Conservation (phyloP, 2,113 vertebrate genomes). For the Coturnix japonica region DNA sequence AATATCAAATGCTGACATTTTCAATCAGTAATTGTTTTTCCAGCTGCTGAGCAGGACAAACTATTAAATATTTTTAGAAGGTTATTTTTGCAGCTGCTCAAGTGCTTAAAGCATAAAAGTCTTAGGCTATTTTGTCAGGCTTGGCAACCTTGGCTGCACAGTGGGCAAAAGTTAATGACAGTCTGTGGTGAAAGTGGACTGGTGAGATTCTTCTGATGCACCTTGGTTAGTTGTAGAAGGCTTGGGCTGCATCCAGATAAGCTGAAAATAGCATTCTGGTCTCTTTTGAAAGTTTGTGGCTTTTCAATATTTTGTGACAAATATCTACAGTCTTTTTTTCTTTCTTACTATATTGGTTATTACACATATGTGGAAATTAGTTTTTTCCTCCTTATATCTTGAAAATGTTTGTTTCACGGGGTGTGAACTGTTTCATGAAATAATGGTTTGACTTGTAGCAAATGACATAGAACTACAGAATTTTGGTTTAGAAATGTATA, state of each 20-base stretch:
- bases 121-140: constrained; percentile 14
- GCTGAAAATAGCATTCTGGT: constrained; percentile 29
- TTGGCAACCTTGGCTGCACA: constrained; percentile 9
- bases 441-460: neutral
- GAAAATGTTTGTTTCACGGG: constrained; percentile 30
- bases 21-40: constrained; percentile 67
- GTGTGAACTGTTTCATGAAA: constrained; percentile 36
- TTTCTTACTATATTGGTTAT: constrained; percentile 28
- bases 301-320: constrained; percentile 48
- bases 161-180: constrained; percentile 26
- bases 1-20: constrained; percentile 62
- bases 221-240: constrained; percentile 41
- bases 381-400: constrained; percentile 21
- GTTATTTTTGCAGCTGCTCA: constrained; percentile 62
- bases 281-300: constrained; percentile 35
- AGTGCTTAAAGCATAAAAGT: constrained; percentile 13
- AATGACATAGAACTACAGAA: neutral
- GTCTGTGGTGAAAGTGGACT: constrained; percentile 18
- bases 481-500: neutral
- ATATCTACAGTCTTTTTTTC: constrained; percentile 22
- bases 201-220: constrained; percentile 16
- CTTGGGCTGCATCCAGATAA: constrained; percentile 23
- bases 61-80: constrained; percentile 52
- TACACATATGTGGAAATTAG: constrained; percentile 40
- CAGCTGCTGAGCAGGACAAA: constrained; percentile 29